A percentile compares a stretch with the other conserved stretches of the same genome.
These are phyloP conservation scores for Elephas maximus DNA, from an alignment of 2,113 vertebrate genomes.

Conservation along the genomic window DNA sequence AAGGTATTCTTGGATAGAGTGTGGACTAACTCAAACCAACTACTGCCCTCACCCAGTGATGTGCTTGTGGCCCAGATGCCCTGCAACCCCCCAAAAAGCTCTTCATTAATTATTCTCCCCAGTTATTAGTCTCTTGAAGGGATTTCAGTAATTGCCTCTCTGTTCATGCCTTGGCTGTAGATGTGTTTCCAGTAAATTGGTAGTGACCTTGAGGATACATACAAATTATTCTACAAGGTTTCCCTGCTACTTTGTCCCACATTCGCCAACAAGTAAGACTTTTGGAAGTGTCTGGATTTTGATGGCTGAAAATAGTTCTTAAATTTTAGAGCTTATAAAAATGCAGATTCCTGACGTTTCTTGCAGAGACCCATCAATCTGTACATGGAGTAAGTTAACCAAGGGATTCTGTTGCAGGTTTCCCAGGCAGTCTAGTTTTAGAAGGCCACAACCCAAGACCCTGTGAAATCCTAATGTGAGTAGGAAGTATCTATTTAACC, in stretches of 20 bases:
- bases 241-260: background rate
- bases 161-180: background rate
- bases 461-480: background rate
- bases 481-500: background rate
- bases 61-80: background rate
- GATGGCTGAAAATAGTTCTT: background rate
- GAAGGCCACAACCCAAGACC: background rate
- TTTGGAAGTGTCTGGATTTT: conserved; percentile 22
- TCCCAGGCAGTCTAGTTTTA: background rate
- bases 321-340: conserved; percentile 33
- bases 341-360: background rate
- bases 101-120: background rate
- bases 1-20: background rate
- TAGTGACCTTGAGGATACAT: background rate
- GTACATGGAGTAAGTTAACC: background rate
- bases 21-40: background rate
- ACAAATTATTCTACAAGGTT: background rate
- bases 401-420: too few species aligned
- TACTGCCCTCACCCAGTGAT: background rate
- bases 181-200: background rate
- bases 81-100: background rate
- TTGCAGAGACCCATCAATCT: background rate
- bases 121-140: background rate
- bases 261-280: background rate
- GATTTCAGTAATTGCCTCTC: background rate